Evolutionary conservation across 2,888 invertebrate species (phyloP), one percentile per base, ranked within the genome.

Genomic region (Morinoia aosen): DNA sequence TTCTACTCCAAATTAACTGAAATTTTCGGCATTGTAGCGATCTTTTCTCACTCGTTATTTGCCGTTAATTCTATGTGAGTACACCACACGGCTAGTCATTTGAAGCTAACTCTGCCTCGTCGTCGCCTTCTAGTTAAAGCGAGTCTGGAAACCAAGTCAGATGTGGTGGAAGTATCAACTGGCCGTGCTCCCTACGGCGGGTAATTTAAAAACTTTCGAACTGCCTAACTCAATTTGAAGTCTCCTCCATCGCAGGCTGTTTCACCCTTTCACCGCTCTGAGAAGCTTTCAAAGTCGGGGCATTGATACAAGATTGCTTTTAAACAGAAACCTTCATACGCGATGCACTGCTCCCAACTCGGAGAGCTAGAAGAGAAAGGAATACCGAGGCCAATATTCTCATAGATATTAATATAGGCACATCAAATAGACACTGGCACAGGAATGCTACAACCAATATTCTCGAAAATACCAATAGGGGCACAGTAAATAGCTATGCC

Each of bases 201-300:
- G 57, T 57, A 93, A 93, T 93, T 93, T 93, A 93, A 93, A 93
- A 93, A 93, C 57, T 93, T 93, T 93, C 93, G 48, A 93, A 93
- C 93, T 93, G 93, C 93, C 93, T 93, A 93, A 93, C 93, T 93
- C 93, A 93, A 93, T 93, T 93, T 93, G 48, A 93, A 93, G 93
- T 93, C 93, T 93, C 93, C 93, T 56, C 93, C 93, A 93, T 56
- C 93, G 33, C 48, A 57, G 57, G 48, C 48, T 93, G 58, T 93
- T 93, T 93, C 93, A 93, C 57, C 93, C 93, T 93, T 93, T 93
- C 93, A 93, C 93, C 93, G 57, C 57, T 93, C 56, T 93, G 93
- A 93, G 93, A 48, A 93, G 93, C 93, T 93, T 93, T 93, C 93
- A 93, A 93, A 93, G 93, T 90, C 57, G 12, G 58, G 93, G 93